A percentile compares a stretch with the other conserved stretches of the same genome.
phyloP scores from a whole-genome alignment of 2,888 invertebrate genomes.

The Lamellibrachia satsuma region DNA sequence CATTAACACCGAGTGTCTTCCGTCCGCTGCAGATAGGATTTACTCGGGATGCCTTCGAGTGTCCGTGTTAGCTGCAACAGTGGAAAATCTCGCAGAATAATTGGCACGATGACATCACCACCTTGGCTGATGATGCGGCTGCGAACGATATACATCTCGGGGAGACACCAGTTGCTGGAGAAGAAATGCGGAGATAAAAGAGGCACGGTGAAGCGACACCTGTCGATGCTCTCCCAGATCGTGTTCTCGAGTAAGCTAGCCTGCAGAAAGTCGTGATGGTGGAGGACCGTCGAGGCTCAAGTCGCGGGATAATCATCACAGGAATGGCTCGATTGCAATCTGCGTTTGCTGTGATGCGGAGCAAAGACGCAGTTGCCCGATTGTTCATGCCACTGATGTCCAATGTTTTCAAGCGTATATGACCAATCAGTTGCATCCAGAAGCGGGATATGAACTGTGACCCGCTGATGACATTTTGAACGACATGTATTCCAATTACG shows the following conservation, averaged over 20 bases:
- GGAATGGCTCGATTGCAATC: neutral
- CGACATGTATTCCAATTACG: neutral
- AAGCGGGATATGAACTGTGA: neutral
- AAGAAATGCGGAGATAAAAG: neutral
- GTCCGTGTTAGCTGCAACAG: neutral
- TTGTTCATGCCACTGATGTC: neutral
- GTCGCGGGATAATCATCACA: neutral
- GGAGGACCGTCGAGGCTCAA: neutral
- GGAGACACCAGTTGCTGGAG: constrained; percentile 24
- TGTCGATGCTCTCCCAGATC: constrained; percentile 9
- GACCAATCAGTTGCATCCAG: neutral
- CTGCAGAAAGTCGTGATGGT: constrained; percentile 22
- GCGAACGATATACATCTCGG: constrained; percentile 14
- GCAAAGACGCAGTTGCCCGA: neutral
- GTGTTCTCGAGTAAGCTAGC: constrained; percentile 8
- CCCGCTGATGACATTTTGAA: neutral
- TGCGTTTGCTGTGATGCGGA: neutral
- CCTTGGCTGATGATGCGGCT: neutral
- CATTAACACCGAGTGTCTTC: neutral
- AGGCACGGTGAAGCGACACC: constrained; percentile 5
- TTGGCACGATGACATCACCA: neutral
- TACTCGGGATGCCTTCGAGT: neutral
- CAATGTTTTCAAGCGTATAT: neutral
- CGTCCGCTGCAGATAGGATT: neutral
- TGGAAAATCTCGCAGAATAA: neutral